A percentile compares a stretch with the other conserved stretches of the same genome.
Evolutionary conservation across 2,888 invertebrate genomes (phyloP).

Genomic region (Torymus tubicola): DNA sequence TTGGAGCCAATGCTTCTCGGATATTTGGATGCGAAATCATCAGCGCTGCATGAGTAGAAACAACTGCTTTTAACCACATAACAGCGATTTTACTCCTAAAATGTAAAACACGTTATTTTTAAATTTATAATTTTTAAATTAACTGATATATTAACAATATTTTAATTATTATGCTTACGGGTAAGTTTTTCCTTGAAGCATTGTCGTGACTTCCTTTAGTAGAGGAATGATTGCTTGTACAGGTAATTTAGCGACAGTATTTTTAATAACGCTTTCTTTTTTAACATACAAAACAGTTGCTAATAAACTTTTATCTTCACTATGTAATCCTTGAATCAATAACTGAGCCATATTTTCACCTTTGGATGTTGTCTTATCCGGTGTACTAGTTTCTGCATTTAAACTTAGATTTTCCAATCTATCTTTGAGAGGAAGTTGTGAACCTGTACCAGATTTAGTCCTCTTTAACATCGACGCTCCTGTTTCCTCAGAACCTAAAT

Average conservation of each 20-base stretch:
- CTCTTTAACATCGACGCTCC: slow-evolving; percentile 67
- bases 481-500: slow-evolving; percentile 56
- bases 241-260: slow-evolving; percentile 87
- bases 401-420: slow-evolving; percentile 88
- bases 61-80: slow-evolving; percentile 80
- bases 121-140: not conserved
- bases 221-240: slow-evolving; percentile 85
- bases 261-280: slow-evolving; percentile 83
- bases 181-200: slow-evolving; percentile 83
- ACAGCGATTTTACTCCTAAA: slow-evolving; percentile 78
- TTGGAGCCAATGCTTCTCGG: slow-evolving; percentile 78
- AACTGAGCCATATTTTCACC: slow-evolving; percentile 87
- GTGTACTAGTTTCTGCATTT: slow-evolving; percentile 76
- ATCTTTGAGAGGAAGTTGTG: slow-evolving; percentile 89
- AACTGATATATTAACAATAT: no score
- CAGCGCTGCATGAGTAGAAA: slow-evolving; percentile 80
- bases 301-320: slow-evolving; percentile 87
- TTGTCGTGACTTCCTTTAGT: slow-evolving; percentile 83
- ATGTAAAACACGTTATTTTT: slow-evolving; percentile 37
- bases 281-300: slow-evolving; percentile 84
- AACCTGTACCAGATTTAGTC: slow-evolving; percentile 70
- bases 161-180: slow-evolving; percentile 78
- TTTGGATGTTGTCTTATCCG: slow-evolving; percentile 77
- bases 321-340: slow-evolving; percentile 90
- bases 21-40: slow-evolving; percentile 81